These are phyloP conservation scores for human (Homo sapiens) DNA, from an alignment of 2,113 vertebrate species.

Conservation along the genomic window DNA sequence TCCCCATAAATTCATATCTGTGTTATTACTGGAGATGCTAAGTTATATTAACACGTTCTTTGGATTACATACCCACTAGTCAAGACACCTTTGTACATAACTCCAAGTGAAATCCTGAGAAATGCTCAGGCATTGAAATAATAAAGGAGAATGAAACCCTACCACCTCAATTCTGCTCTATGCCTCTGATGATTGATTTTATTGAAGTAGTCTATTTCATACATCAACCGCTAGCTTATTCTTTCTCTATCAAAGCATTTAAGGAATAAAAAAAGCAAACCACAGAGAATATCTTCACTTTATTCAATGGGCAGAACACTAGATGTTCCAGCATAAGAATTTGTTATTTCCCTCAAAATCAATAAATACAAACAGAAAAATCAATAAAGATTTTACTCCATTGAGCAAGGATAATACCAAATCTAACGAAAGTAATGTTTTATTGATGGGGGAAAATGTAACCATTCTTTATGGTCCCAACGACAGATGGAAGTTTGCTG, in stretches of 20 bases:
- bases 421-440: conserved; percentile 62
- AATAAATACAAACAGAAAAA: conserved; percentile 64
- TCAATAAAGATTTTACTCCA: conserved; percentile 67
- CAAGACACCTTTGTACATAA: neutral
- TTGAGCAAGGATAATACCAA: conserved; percentile 68
- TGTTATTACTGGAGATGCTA: neutral
- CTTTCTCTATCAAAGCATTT: neutral
- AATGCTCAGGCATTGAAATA: neutral
- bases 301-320: neutral
- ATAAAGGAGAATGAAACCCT: neutral
- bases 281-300: neutral
- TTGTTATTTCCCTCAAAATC: conserved; percentile 61
- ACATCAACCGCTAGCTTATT: neutral
- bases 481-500: neutral
- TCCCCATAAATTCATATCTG: neutral
- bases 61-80: neutral
- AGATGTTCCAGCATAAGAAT: neutral
- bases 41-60: neutral
- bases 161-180: neutral
- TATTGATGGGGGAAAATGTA: conserved; percentile 45
- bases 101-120: neutral
- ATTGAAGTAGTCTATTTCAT: neutral
- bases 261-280: neutral
- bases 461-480: neutral
- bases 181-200: neutral